Evolutionary conservation across 2,888 invertebrate species (phyloP).

Genomic region (Vanessa cardui): DNA sequence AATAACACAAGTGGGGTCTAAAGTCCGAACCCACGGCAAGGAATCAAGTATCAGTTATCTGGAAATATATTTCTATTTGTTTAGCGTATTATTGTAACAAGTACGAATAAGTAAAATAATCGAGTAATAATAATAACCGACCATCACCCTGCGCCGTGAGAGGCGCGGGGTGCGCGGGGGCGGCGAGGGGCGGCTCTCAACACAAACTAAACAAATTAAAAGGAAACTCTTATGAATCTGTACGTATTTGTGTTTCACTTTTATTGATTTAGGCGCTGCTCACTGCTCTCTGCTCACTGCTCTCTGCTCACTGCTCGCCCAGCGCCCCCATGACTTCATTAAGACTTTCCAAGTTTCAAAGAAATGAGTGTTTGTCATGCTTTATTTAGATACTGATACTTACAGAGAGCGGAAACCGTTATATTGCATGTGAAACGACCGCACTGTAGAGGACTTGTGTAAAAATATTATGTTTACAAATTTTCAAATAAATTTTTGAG

Average conservation of each 20-base stretch:
- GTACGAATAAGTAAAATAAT: neutral
- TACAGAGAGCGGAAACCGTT: neutral
- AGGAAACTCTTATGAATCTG: constrained; percentile 22
- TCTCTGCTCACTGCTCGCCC: neutral
- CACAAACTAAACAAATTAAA: constrained; percentile 25
- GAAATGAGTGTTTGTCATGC: constrained; percentile 12
- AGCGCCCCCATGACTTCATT: constrained; percentile 9
- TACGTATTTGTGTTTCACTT: constrained; percentile 21
- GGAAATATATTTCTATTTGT: too few species aligned
- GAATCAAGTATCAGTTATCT: too few species aligned
- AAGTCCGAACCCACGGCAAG: too few species aligned
- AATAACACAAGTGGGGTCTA: too few species aligned
- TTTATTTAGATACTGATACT: constrained; percentile 11
- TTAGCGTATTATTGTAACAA: too few species aligned
- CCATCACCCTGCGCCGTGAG: neutral
- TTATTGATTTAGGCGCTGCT: constrained; percentile 23
- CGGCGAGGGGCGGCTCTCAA: neutral
- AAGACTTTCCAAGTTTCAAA: constrained; percentile 10
- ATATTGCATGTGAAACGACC: neutral
- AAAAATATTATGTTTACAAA: too few species aligned
- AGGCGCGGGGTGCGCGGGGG: neutral
- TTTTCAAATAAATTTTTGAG: too few species aligned
- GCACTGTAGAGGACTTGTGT: too few species aligned
- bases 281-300: neutral
- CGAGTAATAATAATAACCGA: neutral